Conservation (phyloP, 2,888 invertebrate genomes). For the Drosophila phalerata region DNA sequence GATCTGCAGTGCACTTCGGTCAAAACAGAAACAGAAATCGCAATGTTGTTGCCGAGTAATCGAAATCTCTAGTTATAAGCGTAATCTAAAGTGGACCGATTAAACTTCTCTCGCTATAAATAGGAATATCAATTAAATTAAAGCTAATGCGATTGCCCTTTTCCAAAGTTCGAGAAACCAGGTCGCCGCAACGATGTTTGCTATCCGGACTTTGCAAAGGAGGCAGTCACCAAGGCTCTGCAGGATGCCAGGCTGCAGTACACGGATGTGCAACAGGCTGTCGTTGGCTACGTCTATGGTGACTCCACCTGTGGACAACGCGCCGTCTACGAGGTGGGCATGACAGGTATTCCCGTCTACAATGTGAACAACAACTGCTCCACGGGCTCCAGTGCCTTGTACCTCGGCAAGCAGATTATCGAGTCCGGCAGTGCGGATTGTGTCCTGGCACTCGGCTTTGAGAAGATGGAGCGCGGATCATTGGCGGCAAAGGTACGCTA, state of each 20-base stretch:
- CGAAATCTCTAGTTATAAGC: slow-evolving; percentile 23
- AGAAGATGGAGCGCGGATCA: slow-evolving; percentile 98
- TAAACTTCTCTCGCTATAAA: slow-evolving; percentile 32
- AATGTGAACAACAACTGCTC: slow-evolving; percentile 99
- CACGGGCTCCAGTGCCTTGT: slow-evolving; percentile 96
- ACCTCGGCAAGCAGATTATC: slow-evolving; percentile 96
- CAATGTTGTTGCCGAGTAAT: slow-evolving; percentile 44
- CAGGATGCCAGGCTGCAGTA: slow-evolving; percentile 93
- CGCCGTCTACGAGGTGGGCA: slow-evolving; percentile 96
- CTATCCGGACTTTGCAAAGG: slow-evolving; percentile 97
- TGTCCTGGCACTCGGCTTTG: slow-evolving; percentile 97
- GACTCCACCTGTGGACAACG: slow-evolving; percentile 98
- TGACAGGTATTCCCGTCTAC: slow-evolving; percentile 98
- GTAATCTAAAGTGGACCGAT: slow-evolving; percentile 38
- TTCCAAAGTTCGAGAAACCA: slow-evolving; percentile 94
- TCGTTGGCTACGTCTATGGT: slow-evolving; percentile 97
- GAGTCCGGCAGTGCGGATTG: slow-evolving; percentile 95
- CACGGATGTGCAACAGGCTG: slow-evolving; percentile 93
- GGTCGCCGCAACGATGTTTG: slow-evolving; percentile 92
- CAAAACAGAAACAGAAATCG: slow-evolving; percentile 33
- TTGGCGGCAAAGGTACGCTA: slow-evolving; percentile 89
- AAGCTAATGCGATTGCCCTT: slow-evolving; percentile 11
- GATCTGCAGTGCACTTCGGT: slow-evolving; percentile 64
- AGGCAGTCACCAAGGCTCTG: slow-evolving; percentile 95
- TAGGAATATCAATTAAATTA: slow-evolving; percentile 7